A percentile compares a stretch with the other conserved stretches of the same genome.
Evolutionary conservation across 2,888 invertebrate species (phyloP).

Genomic region (Apotomis capreana): DNA sequence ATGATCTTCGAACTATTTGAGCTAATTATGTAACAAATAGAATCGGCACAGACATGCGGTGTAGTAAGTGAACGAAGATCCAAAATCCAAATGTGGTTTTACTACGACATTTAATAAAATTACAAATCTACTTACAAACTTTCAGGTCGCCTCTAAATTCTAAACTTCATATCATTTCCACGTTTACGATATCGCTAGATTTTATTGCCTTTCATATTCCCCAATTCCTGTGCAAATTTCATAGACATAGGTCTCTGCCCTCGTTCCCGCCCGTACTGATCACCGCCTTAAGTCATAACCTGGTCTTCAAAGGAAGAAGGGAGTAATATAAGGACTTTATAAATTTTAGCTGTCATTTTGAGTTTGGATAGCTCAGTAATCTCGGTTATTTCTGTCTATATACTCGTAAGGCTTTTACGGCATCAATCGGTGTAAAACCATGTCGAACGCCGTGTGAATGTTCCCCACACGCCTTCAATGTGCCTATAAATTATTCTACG

Average conservation of each 20-base stretch:
- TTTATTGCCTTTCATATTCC: slow-evolving; percentile 5
- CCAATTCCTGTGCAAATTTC: slow-evolving; percentile 17
- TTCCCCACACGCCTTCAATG: slow-evolving; percentile 4
- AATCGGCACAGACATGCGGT: no score
- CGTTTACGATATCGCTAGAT: background rate
- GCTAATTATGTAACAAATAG: no score
- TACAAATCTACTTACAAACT: background rate
- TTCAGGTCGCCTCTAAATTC: background rate
- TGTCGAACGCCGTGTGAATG: background rate
- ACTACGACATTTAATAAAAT: background rate
- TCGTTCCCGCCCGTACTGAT: background rate
- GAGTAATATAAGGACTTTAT: background rate
- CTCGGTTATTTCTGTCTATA: background rate
- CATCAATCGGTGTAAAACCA: slow-evolving; percentile 12
- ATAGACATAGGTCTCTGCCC: background rate
- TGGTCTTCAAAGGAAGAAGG: background rate
- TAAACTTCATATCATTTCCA: background rate
- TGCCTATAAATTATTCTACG: slow-evolving; percentile 31
- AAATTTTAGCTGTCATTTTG: background rate
- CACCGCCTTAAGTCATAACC: slow-evolving; percentile 2
- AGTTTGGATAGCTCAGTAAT: background rate
- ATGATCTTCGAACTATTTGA: no score
- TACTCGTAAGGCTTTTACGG: slow-evolving; percentile 12
- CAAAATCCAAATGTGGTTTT: no score
- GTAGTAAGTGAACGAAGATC: no score